Evolutionary conservation across 2,113 vertebrate genomes (phyloP).

Genomic region (Solenodon paradoxus): DNA sequence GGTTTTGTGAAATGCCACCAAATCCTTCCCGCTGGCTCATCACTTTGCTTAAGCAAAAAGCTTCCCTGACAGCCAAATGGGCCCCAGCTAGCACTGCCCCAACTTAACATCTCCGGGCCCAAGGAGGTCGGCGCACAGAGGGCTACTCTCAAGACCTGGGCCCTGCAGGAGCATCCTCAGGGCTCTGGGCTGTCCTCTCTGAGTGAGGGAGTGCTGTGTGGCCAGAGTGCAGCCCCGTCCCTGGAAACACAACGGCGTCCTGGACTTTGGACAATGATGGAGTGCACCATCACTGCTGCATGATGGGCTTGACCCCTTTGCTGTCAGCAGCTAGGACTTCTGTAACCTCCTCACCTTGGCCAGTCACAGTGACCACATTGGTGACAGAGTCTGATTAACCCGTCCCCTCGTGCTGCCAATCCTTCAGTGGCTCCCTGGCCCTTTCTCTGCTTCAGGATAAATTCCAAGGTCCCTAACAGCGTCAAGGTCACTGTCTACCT

Average conservation of each 20-base stretch:
- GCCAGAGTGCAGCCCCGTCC: accelerated
- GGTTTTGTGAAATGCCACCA: background rate
- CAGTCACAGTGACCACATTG: background rate
- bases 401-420: background rate
- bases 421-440: background rate
- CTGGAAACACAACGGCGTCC: background rate
- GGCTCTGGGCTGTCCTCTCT: background rate
- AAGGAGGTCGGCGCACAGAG: background rate
- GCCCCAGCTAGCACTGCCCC: too few relatives aligned
- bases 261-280: too few relatives aligned
- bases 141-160: background rate
- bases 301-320: background rate
- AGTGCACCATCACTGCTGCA: too few relatives aligned
- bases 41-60: background rate
- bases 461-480: background rate
- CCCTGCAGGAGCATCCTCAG: background rate
- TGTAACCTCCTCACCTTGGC: background rate
- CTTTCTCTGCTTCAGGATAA: accelerated
- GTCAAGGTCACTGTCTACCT: background rate
- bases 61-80: background rate
- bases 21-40: background rate
- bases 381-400: background rate
- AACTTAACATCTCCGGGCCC: background rate
- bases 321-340: background rate
- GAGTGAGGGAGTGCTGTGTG: background rate